phyloP scores from a whole-genome alignment of 2,113 vertebrate genomes.

The Isichthys henryi region DNA sequence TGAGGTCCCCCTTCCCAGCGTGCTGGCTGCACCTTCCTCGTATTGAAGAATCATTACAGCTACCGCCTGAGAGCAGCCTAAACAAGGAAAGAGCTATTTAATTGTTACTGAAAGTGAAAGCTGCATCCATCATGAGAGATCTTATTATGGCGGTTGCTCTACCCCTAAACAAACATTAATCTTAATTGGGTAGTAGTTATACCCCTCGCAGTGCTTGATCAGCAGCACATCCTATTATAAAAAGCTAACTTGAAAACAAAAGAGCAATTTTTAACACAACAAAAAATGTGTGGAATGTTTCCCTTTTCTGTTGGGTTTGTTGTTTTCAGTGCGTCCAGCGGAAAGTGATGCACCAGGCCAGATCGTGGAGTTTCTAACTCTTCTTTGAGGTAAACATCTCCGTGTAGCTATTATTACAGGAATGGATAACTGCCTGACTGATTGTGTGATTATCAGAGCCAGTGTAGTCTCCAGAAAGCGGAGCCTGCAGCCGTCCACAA shows the following conservation, averaged over 20 bases:
- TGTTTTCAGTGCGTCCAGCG: neutral
- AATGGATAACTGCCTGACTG: conserved; percentile 11
- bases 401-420: neutral
- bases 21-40: neutral
- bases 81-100: conserved; percentile 17
- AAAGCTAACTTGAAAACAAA: conserved; percentile 20
- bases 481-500: neutral
- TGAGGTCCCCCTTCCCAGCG: neutral
- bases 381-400: neutral
- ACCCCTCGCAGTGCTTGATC: conserved; percentile 12
- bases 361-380: neutral
- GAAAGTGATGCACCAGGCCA: neutral
- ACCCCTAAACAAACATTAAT: conserved; percentile 27
- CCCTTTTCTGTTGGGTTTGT: neutral
- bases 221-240: conserved; percentile 14
- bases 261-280: neutral
- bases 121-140: conserved; percentile 22
- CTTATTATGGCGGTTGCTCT: conserved; percentile 18
- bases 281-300: neutral
- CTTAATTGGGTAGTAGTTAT: conserved; percentile 30
- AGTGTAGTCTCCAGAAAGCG: conserved; percentile 18
- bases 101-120: conserved; percentile 20
- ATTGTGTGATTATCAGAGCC: conserved; percentile 31
- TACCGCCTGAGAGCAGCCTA: conserved; percentile 18
- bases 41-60: conserved; percentile 30